Evolutionary conservation across 2,888 invertebrate genomes (phyloP), one percentile per base, ranked within the genome.

Genomic region (Aplocera efformata): DNA sequence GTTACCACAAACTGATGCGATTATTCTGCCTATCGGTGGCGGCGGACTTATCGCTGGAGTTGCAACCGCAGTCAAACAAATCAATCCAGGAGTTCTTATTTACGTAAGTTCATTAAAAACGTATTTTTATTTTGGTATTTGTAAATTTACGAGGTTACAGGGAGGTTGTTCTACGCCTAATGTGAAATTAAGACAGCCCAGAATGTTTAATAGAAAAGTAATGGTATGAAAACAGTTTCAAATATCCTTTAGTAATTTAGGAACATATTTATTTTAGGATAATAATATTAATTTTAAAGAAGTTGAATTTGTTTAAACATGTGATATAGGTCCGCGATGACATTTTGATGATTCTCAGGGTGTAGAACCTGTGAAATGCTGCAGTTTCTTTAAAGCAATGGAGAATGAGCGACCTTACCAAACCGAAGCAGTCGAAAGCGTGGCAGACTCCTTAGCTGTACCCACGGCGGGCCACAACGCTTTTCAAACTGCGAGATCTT

Each of bases 1-100:
- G 74, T 92, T 96, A 1, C 90, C 92, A 0, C 89, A 94, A 44
- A 90, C 95, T 0, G 96, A 98, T 71, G 96, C 94, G 0, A 92
- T 97, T 35, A 88, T 98, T 1, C 91, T 98, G 3, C 98, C 98
- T 0, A 93, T 97, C 0, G 98, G 98, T 0, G 97, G 97, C 2
- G 96, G 94, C 6, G 97, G 96, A 0, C 88, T 98, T 0, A 92
- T 98, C 37, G 97, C 98, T 1, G 98, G 98, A 0, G 90, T 95
- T 10, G 94, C 96, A 0, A 85, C 94, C 1, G 96, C 94, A 0
- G 90, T 95, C 26, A 98, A 98, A 78, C 92, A 93, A 1, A 77
- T 96, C 1, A 91, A 93, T 46, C 96, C 97, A 1, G 78, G 90
- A 28, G 90, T 94, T 3, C 90, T 92, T 67, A 91, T 98, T 38